These are phyloP conservation scores for Nannoperca australis DNA, from an alignment of 2,797 vertebrate genomes.

Conservation along the genomic window DNA sequence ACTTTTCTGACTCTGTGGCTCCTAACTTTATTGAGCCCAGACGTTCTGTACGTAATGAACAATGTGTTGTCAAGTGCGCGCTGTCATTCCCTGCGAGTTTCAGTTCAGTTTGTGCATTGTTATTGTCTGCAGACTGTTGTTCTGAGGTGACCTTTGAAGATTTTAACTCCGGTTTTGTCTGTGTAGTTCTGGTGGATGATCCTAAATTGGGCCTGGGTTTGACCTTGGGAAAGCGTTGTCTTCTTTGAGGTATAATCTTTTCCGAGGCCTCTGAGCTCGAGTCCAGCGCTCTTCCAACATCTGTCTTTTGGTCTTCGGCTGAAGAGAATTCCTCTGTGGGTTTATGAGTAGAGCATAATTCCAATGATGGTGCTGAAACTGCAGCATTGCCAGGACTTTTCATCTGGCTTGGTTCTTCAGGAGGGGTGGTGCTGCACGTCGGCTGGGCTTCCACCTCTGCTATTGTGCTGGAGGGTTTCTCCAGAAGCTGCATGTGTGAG, in stretches of 20 bases:
- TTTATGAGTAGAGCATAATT: slow-evolving; percentile 10
- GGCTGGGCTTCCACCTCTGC: slow-evolving; percentile 26
- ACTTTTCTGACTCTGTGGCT: neutral
- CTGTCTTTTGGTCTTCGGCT: slow-evolving; percentile 1
- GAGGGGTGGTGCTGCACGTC: neutral
- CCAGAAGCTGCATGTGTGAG: neutral
- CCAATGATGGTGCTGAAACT: neutral
- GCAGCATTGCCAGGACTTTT: neutral
- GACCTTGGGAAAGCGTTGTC: slow-evolving; percentile 53
- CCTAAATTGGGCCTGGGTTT: slow-evolving; percentile 67
- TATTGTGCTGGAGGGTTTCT: neutral
- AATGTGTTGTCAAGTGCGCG: neutral
- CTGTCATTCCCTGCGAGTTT: neutral
- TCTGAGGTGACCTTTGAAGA: slow-evolving; percentile 25
- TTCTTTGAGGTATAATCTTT: slow-evolving; percentile 42
- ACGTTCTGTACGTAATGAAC: neutral
- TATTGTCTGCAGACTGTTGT: neutral
- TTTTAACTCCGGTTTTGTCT: slow-evolving; percentile 11
- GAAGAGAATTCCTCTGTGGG: slow-evolving; percentile 8
- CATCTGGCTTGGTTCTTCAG: neutral
- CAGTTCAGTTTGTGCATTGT: neutral
- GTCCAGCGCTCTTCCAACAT: neutral
- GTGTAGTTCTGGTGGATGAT: slow-evolving; percentile 24
- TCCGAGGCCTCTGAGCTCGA: slow-evolving; percentile 29
- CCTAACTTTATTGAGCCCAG: neutral